Evolutionary conservation across 2,113 vertebrate species (phyloP).

Genomic region (Callionymus lyra): DNA sequence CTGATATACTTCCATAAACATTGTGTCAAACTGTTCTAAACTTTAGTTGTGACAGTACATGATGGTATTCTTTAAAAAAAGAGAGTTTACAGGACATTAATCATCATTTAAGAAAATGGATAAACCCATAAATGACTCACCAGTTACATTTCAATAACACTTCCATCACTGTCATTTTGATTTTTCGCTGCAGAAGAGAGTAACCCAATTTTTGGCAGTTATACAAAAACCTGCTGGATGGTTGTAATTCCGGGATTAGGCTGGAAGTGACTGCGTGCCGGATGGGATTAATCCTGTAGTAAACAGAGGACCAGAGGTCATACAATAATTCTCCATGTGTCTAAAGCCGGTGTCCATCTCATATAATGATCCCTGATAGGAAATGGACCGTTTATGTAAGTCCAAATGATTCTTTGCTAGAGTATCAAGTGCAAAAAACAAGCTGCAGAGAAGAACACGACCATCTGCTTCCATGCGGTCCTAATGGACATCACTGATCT

Average conservation of each 20-base stretch:
- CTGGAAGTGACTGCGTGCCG: conserved; percentile 31
- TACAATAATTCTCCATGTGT: conserved; percentile 2
- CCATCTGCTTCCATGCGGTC: conserved; percentile 50
- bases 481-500: conserved; percentile 53
- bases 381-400: not conserved
- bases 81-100: too few relatives aligned
- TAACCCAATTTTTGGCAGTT: conserved; percentile 8
- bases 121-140: too few relatives aligned
- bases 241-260: conserved; percentile 53
- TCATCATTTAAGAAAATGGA: too few relatives aligned
- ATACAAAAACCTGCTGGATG: conserved; percentile 34
- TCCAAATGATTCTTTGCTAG: conserved; percentile 5
- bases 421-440: conserved; percentile 9
- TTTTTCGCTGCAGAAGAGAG: too few relatives aligned
- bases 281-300: conserved; percentile 39
- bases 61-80: too few relatives aligned
- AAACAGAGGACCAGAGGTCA: conserved; percentile 43
- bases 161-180: conserved; percentile 5
- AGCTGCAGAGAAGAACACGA: conserved; percentile 16
- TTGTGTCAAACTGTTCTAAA: too few relatives aligned
- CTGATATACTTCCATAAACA: too few relatives aligned
- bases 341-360: not conserved
- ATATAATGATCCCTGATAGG: not conserved
- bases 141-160: too few relatives aligned
- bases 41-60: too few relatives aligned